Evolutionary conservation across 2,797 vertebrate genomes (phyloP), one percentile per base, ranked within the genome.

Genomic region (Serranus cabrilla): DNA sequence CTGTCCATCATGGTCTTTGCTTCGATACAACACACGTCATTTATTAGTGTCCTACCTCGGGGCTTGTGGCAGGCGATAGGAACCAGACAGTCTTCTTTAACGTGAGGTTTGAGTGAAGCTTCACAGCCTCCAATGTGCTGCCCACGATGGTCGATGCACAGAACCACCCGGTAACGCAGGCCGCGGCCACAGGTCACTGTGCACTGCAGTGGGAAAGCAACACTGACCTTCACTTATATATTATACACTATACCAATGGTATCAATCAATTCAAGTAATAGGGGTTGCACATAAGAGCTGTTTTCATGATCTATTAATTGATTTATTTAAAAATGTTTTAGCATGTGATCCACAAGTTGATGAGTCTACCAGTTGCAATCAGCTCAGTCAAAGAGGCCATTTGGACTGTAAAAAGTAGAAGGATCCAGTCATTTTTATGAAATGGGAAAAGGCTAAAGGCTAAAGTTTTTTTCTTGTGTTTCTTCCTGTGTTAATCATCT

Each of bases 121-220:
- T 94, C 94, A 75, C 97, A 99, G 83, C 97, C 97, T 1, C 97
- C 97, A 0, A 96, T 95, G 2, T 99, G 97, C 87, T 98, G 95
- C 21, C 97, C 97, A 0, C 76, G 95, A 79, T 98, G 96, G 88
- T 97, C 96, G 18, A 98, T 96, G 23, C 97, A 99, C 51, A 99
- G 91, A 73, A 99, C 97, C 0, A 98, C 97, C 5, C 97, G 94
- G 87, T 98, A 99, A 1, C 96, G 95, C 78, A 99, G 77, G 0
- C 97, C 97, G 2, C 92, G 94, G 14, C 97, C 97, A 40, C 97
- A 98, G 4, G 97, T 98, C 89, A 98, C 97, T 0, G 97, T 99
- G 92, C 97, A 99, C 97, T 99, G 85, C 0, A 68, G 49, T 0
- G 6, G 1, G 25, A 62, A 9, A 74, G 51, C n/a, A 85, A 64